Percentiles rank a stretch among this genome's conserved stretches.
Conservation (phyloP, 2,888 invertebrate genomes). For the Dryocosmus kuriphilus region DNA sequence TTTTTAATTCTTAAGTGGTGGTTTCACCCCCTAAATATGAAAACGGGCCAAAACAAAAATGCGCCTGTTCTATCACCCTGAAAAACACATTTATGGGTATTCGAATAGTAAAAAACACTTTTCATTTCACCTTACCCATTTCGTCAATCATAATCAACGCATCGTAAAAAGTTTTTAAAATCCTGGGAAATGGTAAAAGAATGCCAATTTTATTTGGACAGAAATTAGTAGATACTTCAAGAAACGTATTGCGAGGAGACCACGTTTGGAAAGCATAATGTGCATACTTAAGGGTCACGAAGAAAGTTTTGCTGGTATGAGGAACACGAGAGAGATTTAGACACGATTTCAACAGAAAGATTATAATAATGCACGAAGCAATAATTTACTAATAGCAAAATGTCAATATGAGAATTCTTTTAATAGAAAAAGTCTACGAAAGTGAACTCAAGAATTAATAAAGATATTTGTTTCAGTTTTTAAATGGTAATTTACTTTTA, state of each 20-base stretch:
- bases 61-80: too few species aligned
- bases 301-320: background rate
- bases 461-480: too few species aligned
- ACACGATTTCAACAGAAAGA: background rate
- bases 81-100: too few species aligned
- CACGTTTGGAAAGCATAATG: background rate
- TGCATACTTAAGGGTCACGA: conserved; percentile 1
- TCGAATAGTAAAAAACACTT: too few species aligned
- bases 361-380: background rate
- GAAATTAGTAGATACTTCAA: background rate
- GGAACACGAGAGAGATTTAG: background rate
- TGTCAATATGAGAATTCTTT: background rate
- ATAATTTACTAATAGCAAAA: background rate
- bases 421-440: background rate
- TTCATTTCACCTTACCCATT: background rate
- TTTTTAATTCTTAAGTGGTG: too few species aligned
- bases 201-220: background rate
- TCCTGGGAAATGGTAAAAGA: too few species aligned
- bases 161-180: too few species aligned
- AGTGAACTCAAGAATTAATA: background rate
- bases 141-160: too few species aligned
- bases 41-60: too few species aligned
- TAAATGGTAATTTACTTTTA: background rate
- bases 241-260: background rate
- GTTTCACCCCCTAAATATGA: too few species aligned